These are phyloP conservation scores for Pseudomugil gertrudae DNA, from an alignment of 2,797 vertebrate species.

Conservation along the genomic window DNA sequence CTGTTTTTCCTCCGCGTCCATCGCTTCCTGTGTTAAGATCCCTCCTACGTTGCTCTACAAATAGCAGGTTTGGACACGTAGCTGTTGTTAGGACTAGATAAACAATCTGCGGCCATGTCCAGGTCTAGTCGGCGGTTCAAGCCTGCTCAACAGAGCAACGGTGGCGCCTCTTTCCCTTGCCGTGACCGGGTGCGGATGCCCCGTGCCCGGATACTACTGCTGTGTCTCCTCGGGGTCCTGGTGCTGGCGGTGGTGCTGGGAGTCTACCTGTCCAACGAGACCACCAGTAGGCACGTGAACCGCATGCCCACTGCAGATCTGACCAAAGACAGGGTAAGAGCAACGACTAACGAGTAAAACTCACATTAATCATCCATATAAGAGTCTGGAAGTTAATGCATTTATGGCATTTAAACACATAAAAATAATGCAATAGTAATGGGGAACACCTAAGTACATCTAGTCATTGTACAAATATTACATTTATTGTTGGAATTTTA, in stretches of 20 bases:
- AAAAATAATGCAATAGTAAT: too few species aligned
- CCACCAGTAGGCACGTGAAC: slow-evolving; percentile 24
- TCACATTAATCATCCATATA: not conserved
- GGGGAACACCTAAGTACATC: too few species aligned
- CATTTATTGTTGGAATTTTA: too few species aligned
- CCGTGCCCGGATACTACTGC: slow-evolving; percentile 70
- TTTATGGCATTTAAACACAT: too few species aligned
- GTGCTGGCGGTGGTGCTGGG: slow-evolving; percentile 76
- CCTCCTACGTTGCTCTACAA: slow-evolving; percentile 19
- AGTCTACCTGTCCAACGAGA: slow-evolving; percentile 75
- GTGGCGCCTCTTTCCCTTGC: slow-evolving; percentile 42
- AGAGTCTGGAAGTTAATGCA: too few species aligned
- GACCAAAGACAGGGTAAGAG: slow-evolving; percentile 75
- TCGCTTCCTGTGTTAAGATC: slow-evolving; percentile 49
- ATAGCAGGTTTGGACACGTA: slow-evolving; percentile 64
- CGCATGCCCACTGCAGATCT: slow-evolving; percentile 55
- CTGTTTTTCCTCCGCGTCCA: not conserved
- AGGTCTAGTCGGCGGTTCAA: slow-evolving; percentile 74
- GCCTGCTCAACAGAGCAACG: slow-evolving; percentile 58
- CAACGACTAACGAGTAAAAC: not conserved
- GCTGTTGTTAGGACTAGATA: slow-evolving; percentile 8
- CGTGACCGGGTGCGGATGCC: slow-evolving; percentile 66
- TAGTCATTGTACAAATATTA: too few species aligned
- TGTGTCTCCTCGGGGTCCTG: slow-evolving; percentile 77
- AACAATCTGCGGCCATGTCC: slow-evolving; percentile 66